phyloP scores from a whole-genome alignment of 2,888 invertebrate species.

The Seladonia tumulorum region DNA sequence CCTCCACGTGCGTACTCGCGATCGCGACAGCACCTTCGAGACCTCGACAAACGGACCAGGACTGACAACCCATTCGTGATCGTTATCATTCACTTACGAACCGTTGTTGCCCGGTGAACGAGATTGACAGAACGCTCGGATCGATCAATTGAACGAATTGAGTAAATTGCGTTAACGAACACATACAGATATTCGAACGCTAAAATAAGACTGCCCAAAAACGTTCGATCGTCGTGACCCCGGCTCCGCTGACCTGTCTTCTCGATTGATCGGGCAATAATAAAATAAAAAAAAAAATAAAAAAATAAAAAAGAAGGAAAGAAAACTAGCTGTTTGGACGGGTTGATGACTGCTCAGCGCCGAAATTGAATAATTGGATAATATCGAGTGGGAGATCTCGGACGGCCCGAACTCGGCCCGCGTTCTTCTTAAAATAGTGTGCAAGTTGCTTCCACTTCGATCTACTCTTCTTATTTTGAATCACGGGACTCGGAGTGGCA shows the following conservation, averaged over 20 bases:
- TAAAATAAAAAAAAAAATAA: not conserved
- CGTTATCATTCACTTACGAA: not conserved
- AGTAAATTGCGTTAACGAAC: not conserved
- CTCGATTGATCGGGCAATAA: slow-evolving; percentile 28
- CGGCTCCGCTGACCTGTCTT: not conserved
- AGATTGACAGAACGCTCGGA: not conserved
- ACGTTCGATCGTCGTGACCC: not conserved
- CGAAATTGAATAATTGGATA: slow-evolving; percentile 64
- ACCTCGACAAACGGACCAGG: not conserved
- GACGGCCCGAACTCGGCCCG: not conserved
- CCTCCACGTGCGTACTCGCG: slow-evolving; percentile 30
- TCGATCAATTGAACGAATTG: slow-evolving; percentile 2
- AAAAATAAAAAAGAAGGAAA: not conserved
- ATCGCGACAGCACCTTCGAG: not conserved
- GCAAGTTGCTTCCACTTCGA: slow-evolving; percentile 14
- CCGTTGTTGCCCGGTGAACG: not conserved
- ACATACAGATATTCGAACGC: not conserved
- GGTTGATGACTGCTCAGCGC: not conserved
- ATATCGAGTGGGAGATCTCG: slow-evolving; percentile 34
- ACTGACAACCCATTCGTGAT: not conserved
- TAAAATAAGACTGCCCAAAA: not conserved
- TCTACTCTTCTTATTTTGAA: not conserved
- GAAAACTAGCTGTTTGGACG: not conserved
- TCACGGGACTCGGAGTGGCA: not conserved
- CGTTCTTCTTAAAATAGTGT: slow-evolving; percentile 19